phyloP scores from a whole-genome alignment of 2,888 invertebrate genomes.

The Nemapogon koenigi region DNA sequence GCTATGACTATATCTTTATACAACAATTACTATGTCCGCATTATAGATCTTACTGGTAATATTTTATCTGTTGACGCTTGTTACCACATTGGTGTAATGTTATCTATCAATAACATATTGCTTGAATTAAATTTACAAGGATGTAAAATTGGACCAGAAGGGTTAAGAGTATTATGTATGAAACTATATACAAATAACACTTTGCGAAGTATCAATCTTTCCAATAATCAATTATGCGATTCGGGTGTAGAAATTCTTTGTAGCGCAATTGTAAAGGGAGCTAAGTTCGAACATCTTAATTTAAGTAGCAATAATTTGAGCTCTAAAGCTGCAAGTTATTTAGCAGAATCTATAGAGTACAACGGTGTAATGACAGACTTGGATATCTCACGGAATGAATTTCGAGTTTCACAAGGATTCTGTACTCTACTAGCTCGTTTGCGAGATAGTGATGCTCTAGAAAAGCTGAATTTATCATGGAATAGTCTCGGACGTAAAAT shows the following conservation, averaged over 20 bases:
- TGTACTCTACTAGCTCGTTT: slow-evolving; percentile 24
- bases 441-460: slow-evolving; percentile 25
- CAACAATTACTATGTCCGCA: slow-evolving; percentile 30
- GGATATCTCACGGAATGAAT: slow-evolving; percentile 41
- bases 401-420: slow-evolving; percentile 23
- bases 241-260: slow-evolving; percentile 27
- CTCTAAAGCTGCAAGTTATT: slow-evolving; percentile 23
- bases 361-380: slow-evolving; percentile 29
- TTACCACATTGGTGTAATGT: slow-evolving; percentile 39
- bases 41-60: slow-evolving; percentile 35
- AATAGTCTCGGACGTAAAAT: slow-evolving; percentile 29
- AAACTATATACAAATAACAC: slow-evolving; percentile 25
- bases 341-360: slow-evolving; percentile 31
- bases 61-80: slow-evolving; percentile 37
- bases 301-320: slow-evolving; percentile 34
- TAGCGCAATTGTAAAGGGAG: slow-evolving; percentile 23
- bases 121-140: slow-evolving; percentile 34
- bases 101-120: slow-evolving; percentile 27
- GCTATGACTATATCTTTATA: slow-evolving; percentile 36
- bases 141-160: slow-evolving; percentile 35
- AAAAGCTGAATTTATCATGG: slow-evolving; percentile 38
- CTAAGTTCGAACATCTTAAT: slow-evolving; percentile 26
- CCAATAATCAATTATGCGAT: slow-evolving; percentile 31
- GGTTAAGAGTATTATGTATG: slow-evolving; percentile 24
- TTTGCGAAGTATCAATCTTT: slow-evolving; percentile 28